A percentile compares a stretch with the other conserved stretches of the same genome.
Evolutionary conservation across 1,140 invertebrate species (phyloP).

Genomic region (Hyposmocoma kahamanoa): DNA sequence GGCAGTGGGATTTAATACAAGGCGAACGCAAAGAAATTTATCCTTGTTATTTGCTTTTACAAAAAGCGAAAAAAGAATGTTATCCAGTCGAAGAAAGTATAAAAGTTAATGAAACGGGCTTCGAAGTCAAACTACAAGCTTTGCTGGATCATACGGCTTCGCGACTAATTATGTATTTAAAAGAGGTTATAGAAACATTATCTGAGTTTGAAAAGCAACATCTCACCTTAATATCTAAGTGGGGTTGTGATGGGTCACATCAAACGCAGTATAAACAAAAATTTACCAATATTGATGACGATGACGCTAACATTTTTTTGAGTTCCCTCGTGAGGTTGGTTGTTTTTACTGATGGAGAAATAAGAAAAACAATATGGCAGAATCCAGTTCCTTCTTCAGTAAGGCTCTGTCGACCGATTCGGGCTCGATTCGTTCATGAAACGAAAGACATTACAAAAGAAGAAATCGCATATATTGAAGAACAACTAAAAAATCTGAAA

Average conservation of each 20-base stretch:
- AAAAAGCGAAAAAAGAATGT: conserved; percentile 9
- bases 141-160: conserved; percentile 25
- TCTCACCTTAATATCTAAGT: not conserved
- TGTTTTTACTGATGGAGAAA: not conserved
- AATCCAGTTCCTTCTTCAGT: conserved; percentile 34
- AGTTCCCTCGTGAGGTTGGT: not conserved
- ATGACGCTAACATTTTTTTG: not conserved
- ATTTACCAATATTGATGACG: not conserved
- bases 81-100: conserved; percentile 8
- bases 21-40: conserved; percentile 5
- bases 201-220: conserved; percentile 14
- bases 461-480: conserved; percentile 23
- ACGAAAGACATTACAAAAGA: conserved; percentile 24
- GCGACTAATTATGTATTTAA: conserved; percentile 23
- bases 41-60: conserved; percentile 8
- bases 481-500: conserved; percentile 1
- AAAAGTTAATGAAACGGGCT: conserved; percentile 25
- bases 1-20: conserved; percentile 8
- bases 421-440: conserved; percentile 32
- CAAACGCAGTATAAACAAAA: not conserved
- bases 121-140: conserved; percentile 29
- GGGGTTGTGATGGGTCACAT: not conserved
- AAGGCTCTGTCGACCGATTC: no score
- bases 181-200: conserved; percentile 17
- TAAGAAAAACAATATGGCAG: conserved; percentile 22